These are phyloP conservation scores for Cepaea nemoralis DNA, from an alignment of 1,140 invertebrate genomes.

Conservation along the genomic window DNA sequence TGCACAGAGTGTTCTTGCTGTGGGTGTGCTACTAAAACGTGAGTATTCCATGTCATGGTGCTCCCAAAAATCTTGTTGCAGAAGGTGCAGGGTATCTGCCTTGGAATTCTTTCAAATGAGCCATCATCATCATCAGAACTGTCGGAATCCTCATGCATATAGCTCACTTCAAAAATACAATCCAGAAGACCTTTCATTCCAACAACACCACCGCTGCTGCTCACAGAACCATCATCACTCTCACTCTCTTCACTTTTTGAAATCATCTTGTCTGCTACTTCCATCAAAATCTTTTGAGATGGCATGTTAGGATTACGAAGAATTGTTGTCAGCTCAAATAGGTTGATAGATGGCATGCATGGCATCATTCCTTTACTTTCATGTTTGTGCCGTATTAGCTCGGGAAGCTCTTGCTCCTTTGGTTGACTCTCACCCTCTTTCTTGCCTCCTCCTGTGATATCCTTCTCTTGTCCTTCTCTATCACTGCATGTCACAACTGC, in stretches of 20 bases:
- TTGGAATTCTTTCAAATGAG: neutral
- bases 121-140: slow-evolving; percentile 27
- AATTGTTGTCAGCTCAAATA: slow-evolving; percentile 19
- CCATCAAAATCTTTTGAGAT: slow-evolving; percentile 30
- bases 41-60: slow-evolving; percentile 31
- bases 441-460: neutral
- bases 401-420: neutral
- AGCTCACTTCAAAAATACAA: slow-evolving; percentile 32
- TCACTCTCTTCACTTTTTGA: slow-evolving; percentile 12
- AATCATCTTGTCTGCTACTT: slow-evolving; percentile 30
- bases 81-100: slow-evolving; percentile 18
- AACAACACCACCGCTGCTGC: neutral
- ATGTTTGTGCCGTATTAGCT: neutral
- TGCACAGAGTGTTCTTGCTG: slow-evolving; percentile 19
- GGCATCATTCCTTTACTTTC: neutral
- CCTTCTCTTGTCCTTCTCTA: neutral
- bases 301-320: slow-evolving; percentile 31
- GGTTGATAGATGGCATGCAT: slow-evolving; percentile 25
- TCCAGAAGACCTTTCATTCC: slow-evolving; percentile 30
- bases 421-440: neutral
- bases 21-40: slow-evolving; percentile 31
- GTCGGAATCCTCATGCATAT: slow-evolving; percentile 28
- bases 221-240: neutral
- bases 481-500: neutral
- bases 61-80: slow-evolving; percentile 35